Conservation (phyloP, 1,140 invertebrate genomes). For the Heliconius melpomene region DNA sequence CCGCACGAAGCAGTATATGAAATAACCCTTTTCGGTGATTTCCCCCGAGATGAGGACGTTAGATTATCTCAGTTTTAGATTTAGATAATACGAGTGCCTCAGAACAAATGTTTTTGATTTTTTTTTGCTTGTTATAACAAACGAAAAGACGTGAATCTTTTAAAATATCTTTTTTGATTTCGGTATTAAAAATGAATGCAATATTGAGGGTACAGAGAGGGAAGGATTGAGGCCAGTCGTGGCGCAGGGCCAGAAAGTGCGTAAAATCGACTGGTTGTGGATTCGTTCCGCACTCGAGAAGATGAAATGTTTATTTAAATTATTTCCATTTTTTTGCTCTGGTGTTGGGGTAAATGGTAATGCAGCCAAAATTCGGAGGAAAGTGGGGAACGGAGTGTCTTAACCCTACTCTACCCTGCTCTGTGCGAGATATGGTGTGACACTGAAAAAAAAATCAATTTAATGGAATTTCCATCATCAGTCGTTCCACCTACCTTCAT, state of each 20-base stretch:
- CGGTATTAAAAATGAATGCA: not conserved
- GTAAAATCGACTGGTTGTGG: too few species aligned
- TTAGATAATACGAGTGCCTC: not conserved
- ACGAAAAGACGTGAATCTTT: not conserved
- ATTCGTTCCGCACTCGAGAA: too few species aligned
- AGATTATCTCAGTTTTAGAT: slow-evolving; percentile 27
- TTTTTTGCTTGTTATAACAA: not conserved
- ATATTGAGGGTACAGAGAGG: too few species aligned
- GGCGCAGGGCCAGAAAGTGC: too few species aligned
- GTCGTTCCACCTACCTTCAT: not conserved
- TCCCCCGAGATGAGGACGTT: slow-evolving; percentile 46
- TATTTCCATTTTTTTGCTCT: too few species aligned
- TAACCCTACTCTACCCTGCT: not conserved
- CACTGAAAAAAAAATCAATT: not conserved
- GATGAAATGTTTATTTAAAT: too few species aligned
- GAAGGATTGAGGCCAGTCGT: too few species aligned
- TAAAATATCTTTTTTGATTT: not conserved
- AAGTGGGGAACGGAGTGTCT: not conserved
- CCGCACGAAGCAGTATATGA: slow-evolving; percentile 43
- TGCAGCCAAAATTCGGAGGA: too few species aligned
- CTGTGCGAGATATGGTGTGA: not conserved
- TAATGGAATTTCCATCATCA: too few species aligned
- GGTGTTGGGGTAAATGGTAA: too few species aligned
- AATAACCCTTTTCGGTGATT: slow-evolving; percentile 57
- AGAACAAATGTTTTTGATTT: not conserved